These are phyloP conservation scores for Brachynemurus nebulosus DNA, from an alignment of 2,888 invertebrate genomes.

Conservation along the genomic window DNA sequence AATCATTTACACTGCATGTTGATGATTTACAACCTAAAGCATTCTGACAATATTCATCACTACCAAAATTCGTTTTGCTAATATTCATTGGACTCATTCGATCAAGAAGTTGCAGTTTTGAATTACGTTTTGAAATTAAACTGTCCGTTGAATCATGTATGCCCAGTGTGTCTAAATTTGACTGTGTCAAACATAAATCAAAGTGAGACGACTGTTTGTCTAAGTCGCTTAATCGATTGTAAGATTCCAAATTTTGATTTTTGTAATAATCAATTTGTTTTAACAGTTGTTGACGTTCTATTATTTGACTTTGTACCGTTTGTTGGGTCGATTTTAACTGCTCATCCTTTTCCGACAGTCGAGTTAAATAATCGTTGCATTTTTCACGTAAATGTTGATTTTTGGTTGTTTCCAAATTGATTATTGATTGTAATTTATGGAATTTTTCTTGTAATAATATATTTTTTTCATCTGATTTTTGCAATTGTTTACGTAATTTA, in stretches of 20 bases:
- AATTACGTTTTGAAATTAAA: too few species aligned
- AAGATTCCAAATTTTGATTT: neutral
- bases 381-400: conserved; percentile 2
- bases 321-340: neutral
- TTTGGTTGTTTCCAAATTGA: neutral
- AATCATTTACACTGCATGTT: too few species aligned
- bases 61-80: too few species aligned
- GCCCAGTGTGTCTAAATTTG: too few species aligned
- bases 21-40: too few species aligned
- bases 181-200: too few species aligned
- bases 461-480: neutral
- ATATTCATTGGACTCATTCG: too few species aligned
- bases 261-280: conserved; percentile 2
- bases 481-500: neutral
- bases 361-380: neutral
- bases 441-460: neutral
- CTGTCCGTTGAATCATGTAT: too few species aligned
- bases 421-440: neutral
- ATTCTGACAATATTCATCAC: too few species aligned
- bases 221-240: too few species aligned
- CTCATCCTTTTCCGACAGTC: neutral
- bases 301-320: neutral
- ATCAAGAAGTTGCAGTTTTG: too few species aligned
- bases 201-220: too few species aligned
- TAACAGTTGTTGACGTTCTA: neutral